Evolutionary conservation across 2,888 invertebrate species (phyloP), one percentile per base, ranked within the genome.

Genomic region (Brachypalpus laphriformis): DNA sequence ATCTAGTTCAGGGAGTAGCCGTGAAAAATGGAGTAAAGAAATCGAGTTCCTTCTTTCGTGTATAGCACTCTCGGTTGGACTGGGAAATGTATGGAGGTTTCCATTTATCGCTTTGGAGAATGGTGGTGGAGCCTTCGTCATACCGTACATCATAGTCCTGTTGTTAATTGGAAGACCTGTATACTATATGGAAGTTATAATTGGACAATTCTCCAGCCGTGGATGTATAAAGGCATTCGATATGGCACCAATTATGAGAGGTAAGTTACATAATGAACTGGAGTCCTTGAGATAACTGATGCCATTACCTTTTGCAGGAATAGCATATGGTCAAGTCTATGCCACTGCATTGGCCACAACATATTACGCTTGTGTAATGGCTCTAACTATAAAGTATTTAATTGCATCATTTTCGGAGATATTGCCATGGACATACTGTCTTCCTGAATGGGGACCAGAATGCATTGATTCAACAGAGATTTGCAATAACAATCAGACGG

Each of bases 141-240:
- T 95, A 87, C 95, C 95, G 0, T 95, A 95, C 88, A 89, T 95
- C 18, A 92, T 95, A 34, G 93, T 95, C 0, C 89, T 95, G 28
- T 88, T 94, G 8, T 89, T 95, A 0, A 93, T 95, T 47, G 95
- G 95, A 7, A 92, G 94, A 82, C 95, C 95, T 0, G 91, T 96
- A 56, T 96, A 96, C 88, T 95, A 95, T 88, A 91, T 96, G 92
- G 96, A 96, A 90, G 94, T 95, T 89, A 92, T 94, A 1, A 90
- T 96, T 28, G 96, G 96, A 5, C 96, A 96, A 90, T 96, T 96
- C 89, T 94, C 94, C 8, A 94, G 95, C 86, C 93, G 93, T 75
- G 95, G 96, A 0, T 94, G 94, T 72, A 94, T 95, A 11, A 94
- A 94, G 87, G 94, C 95, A 16, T 93, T 92, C 70, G 95, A 95